Conservation (phyloP, 2,888 invertebrate species). For the Neocrepidodera transversa region DNA sequence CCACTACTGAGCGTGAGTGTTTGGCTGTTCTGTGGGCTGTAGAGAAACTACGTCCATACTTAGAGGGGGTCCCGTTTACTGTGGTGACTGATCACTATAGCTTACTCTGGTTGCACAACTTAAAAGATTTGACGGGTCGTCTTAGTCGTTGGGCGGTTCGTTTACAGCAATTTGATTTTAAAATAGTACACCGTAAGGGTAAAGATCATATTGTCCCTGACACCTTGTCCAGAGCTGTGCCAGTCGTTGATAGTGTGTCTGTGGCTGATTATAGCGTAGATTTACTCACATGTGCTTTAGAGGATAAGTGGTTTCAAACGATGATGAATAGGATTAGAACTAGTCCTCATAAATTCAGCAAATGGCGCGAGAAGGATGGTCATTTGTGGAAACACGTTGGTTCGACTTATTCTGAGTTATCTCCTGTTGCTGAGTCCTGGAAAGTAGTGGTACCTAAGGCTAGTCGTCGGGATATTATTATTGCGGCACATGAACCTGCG, state of each 20-base stretch:
- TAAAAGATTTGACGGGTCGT: not conserved
- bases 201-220: not conserved
- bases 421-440: not conserved
- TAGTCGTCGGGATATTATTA: not conserved
- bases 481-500: not conserved
- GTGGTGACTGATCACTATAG: constrained; percentile 21
- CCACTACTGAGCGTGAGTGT: constrained; percentile 29
- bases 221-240: not conserved
- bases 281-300: not conserved
- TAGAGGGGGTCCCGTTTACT: constrained; percentile 32
- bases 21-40: constrained; percentile 32
- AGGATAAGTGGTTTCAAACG: not conserved
- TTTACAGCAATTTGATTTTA: not conserved
- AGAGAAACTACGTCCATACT: constrained; percentile 34
- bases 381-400: not conserved
- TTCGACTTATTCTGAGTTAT: not conserved
- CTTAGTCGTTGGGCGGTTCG: not conserved
- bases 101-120: not conserved
- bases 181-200: not conserved
- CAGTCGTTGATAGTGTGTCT: not conserved
- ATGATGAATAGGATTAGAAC: not conserved
- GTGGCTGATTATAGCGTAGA: not conserved
- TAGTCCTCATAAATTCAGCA: not conserved
- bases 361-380: not conserved
- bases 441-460: not conserved